Evolutionary conservation across 2,888 invertebrate species (phyloP).

Genomic region (Argyra leucocephala): DNA sequence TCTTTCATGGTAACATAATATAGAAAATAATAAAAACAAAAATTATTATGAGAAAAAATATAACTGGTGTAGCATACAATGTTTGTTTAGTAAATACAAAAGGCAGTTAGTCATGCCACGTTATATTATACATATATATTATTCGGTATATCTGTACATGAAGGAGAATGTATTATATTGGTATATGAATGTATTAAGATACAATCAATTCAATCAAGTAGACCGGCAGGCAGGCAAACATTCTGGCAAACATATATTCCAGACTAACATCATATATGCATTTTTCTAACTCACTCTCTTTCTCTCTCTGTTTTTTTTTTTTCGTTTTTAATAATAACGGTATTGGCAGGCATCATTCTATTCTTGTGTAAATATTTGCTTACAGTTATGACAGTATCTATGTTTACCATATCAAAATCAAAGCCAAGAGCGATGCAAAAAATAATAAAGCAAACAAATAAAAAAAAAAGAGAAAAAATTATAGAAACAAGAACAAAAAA

Average conservation of each 20-base stretch:
- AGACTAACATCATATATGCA: neutral
- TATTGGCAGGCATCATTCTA: neutral
- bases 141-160: too few relatives aligned
- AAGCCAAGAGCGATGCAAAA: neutral
- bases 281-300: neutral
- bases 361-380: neutral
- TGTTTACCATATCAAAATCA: slow-evolving; percentile 1
- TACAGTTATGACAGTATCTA: slow-evolving; percentile 4
- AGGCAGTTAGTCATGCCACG: too few relatives aligned
- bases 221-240: neutral
- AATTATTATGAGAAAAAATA: too few relatives aligned
- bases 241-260: neutral
- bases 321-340: neutral
- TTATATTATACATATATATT: too few relatives aligned
- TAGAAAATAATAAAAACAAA: too few relatives aligned
- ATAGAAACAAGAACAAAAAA: too few relatives aligned
- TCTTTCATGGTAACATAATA: too few relatives aligned
- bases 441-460: neutral
- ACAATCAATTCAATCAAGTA: neutral
- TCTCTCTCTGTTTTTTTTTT: too few relatives aligned
- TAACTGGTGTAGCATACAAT: too few relatives aligned
- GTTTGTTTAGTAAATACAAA: too few relatives aligned
- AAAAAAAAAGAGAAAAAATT: neutral
- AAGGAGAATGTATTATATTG: neutral
- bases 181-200: neutral